A percentile compares a stretch with the other conserved stretches of the same genome.
Evolutionary conservation across 1,140 invertebrate genomes (phyloP).

Genomic region (Trichomalopsis sarcophagae): DNA sequence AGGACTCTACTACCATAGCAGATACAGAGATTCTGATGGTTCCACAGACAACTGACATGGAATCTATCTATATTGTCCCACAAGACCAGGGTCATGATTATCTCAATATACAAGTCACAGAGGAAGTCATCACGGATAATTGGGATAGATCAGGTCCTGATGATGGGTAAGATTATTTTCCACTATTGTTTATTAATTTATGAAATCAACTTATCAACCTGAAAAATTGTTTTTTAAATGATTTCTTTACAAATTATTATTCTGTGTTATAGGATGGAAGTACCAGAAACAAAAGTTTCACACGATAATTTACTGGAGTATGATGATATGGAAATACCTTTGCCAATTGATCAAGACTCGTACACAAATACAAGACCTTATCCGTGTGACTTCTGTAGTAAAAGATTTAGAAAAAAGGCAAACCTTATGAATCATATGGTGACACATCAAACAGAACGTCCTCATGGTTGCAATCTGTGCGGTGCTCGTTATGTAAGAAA

Average conservation of each 20-base stretch:
- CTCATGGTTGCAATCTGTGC: slow-evolving; percentile 86
- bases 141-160: slow-evolving; percentile 83
- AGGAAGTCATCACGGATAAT: slow-evolving; percentile 86
- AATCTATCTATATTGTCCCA: slow-evolving; percentile 71
- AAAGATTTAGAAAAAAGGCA: slow-evolving; percentile 87
- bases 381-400: slow-evolving; percentile 89
- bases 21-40: slow-evolving; percentile 68
- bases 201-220: neutral
- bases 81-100: slow-evolving; percentile 75
- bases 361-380: slow-evolving; percentile 87
- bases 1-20: slow-evolving; percentile 50
- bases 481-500: slow-evolving; percentile 85
- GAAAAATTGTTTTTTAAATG: neutral
- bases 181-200: neutral
- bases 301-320: slow-evolving; percentile 77
- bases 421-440: slow-evolving; percentile 90
- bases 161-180: slow-evolving; percentile 77
- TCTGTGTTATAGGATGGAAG: slow-evolving; percentile 75
- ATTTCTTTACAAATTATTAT: slow-evolving; percentile 43
- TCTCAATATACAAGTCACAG: slow-evolving; percentile 81
- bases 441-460: slow-evolving; percentile 86
- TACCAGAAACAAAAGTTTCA: slow-evolving; percentile 75
- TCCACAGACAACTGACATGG: slow-evolving; percentile 70
- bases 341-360: slow-evolving; percentile 88
- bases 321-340: slow-evolving; percentile 84